Conservation (phyloP, 2,113 vertebrate genomes). For the Mixornis gularis region DNA sequence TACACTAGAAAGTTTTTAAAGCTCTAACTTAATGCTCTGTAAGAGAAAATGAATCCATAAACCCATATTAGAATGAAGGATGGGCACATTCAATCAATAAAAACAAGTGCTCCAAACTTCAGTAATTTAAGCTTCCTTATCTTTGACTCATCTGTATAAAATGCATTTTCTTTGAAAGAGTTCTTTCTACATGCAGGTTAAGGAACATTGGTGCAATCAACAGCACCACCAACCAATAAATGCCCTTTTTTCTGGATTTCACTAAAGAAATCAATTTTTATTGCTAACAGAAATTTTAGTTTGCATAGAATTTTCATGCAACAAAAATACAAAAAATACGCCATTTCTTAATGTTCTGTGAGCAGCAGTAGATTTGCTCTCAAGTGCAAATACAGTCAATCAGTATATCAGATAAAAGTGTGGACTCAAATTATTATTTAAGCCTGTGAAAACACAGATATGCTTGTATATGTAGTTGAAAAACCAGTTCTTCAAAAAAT, state of each 20-base stretch:
- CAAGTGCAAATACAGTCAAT: not conserved
- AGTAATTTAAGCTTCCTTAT: not conserved
- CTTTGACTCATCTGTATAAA: not conserved
- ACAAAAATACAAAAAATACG: not conserved
- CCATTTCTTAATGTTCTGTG: not conserved
- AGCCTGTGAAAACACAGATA: not conserved
- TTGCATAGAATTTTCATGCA: not conserved
- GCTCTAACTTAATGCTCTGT: not conserved
- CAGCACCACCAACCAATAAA: not conserved
- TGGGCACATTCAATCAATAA: not conserved
- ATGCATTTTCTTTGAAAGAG: not conserved
- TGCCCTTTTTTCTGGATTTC: not conserved
- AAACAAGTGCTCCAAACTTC: not conserved
- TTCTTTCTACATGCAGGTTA: not conserved
- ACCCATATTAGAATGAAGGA: not conserved
- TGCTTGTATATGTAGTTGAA: not conserved
- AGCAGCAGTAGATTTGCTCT: not conserved
- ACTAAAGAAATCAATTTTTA: not conserved
- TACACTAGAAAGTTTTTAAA: not conserved
- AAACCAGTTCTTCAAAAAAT: not conserved
- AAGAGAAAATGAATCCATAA: constrained; percentile 11
- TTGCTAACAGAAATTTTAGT: not conserved
- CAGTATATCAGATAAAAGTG: not conserved
- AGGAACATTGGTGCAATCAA: not conserved
- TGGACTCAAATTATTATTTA: not conserved